Percentiles rank a stretch among this genome's conserved stretches.
phyloP scores from a whole-genome alignment of 1,140 invertebrate genomes.

The Mizuhopecten yessoensis region DNA sequence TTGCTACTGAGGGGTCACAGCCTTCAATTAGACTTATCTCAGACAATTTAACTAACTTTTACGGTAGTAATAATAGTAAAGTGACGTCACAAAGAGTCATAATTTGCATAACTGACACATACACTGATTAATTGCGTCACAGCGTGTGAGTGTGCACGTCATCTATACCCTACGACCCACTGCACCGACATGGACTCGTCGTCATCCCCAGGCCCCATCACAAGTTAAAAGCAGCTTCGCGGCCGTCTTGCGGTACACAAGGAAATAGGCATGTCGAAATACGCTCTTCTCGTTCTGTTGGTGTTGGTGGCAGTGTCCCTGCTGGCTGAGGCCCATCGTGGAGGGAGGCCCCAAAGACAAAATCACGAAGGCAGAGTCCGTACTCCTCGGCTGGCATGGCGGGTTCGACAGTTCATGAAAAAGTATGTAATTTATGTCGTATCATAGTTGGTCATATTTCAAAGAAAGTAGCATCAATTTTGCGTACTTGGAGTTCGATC shows the following conservation, averaged over 20 bases:
- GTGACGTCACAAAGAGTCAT: not conserved
- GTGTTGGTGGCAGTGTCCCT: not conserved
- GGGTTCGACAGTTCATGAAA: not conserved
- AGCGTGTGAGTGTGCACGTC: not conserved
- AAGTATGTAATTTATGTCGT: no score
- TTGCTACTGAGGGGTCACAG: not conserved
- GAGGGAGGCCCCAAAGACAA: not conserved
- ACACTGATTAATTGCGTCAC: no score
- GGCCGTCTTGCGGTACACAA: not conserved
- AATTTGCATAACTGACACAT: not conserved
- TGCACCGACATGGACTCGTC: not conserved
- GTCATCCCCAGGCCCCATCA: not conserved
- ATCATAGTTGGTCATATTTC: no score
- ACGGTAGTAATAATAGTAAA: not conserved
- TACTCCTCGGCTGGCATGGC: not conserved
- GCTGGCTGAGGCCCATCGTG: not conserved
- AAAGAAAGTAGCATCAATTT: no score
- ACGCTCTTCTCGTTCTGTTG: not conserved
- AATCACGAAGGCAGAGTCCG: not conserved
- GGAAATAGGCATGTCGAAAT: not conserved
- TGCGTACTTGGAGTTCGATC: no score
- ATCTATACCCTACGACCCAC: not conserved
- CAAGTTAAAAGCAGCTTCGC: not conserved
- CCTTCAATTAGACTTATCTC: not conserved
- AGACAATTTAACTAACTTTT: not conserved